These are phyloP conservation scores for Ophthalmolycus amberensis DNA, from an alignment of 2,113 vertebrate genomes.

Conservation along the genomic window DNA sequence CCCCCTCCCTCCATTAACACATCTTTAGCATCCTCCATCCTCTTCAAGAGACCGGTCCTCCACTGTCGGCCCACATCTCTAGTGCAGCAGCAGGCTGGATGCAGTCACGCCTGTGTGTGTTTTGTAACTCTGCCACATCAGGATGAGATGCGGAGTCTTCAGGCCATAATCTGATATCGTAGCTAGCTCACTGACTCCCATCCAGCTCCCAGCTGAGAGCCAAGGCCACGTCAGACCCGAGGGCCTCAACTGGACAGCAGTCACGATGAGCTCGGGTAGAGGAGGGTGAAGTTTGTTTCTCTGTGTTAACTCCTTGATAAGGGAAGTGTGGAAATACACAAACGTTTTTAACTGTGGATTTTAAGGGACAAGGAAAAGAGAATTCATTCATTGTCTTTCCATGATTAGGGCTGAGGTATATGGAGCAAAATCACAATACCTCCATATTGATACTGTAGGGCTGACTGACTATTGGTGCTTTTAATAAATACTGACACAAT, in stretches of 20 bases:
- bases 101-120: constrained; percentile 20
- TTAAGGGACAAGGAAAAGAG: neutral
- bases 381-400: neutral
- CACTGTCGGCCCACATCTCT: neutral
- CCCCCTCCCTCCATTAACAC: neutral
- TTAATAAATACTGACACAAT: neutral
- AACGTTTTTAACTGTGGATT: neutral
- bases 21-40: constrained; percentile 9
- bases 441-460: neutral
- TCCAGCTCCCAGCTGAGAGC: constrained; percentile 45
- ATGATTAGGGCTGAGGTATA: neutral
- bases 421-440: neutral
- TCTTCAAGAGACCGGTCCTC: neutral
- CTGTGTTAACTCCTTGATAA: neutral
- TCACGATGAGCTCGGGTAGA: constrained; percentile 21
- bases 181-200: constrained; percentile 61
- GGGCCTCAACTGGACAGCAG: constrained; percentile 42
- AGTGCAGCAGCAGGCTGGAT: constrained; percentile 28
- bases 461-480: neutral
- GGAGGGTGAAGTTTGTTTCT: constrained; percentile 48
- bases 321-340: neutral
- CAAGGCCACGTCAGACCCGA: constrained; percentile 40
- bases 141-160: constrained; percentile 52
- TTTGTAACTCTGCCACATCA: constrained; percentile 60
- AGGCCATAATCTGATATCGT: constrained; percentile 61